These are phyloP conservation scores for Rhombomys opimus DNA, from an alignment of 2,113 vertebrate species.

Conservation along the genomic window DNA sequence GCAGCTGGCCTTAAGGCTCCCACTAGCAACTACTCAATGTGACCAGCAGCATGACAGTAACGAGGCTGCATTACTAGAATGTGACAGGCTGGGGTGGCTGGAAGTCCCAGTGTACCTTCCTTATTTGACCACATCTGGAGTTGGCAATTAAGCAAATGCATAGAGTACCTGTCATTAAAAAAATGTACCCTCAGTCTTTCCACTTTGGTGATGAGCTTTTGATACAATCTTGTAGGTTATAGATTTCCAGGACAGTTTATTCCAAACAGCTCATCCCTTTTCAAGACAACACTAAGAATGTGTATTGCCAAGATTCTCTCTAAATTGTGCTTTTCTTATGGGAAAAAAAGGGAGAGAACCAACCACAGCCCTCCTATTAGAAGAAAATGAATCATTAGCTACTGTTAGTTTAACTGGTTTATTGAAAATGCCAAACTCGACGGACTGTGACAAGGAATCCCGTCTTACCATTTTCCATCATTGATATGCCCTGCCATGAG, in stretches of 20 bases:
- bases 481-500: not conserved
- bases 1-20: slow-evolving; percentile 5
- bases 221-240: slow-evolving; percentile 12
- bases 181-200: not conserved
- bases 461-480: not conserved
- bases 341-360: not conserved
- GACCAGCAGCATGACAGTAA: not conserved
- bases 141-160: not conserved
- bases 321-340: slow-evolving; percentile 7
- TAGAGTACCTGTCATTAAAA: not conserved
- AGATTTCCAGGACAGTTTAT: not conserved
- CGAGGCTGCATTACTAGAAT: not conserved
- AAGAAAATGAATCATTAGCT: slow-evolving; percentile 36
- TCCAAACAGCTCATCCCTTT: not conserved
- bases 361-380: not conserved
- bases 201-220: not conserved
- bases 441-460: not conserved
- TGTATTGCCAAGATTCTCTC: not conserved
- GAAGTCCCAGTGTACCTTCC: not conserved
- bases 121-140: slow-evolving; percentile 1
- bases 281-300: not conserved
- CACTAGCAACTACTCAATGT: not conserved
- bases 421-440: not conserved
- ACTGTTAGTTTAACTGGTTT: not conserved
- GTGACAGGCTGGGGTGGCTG: not conserved